Evolutionary conservation across 1,140 invertebrate species (phyloP).

Genomic region (Ctenoplectra terminalis): DNA sequence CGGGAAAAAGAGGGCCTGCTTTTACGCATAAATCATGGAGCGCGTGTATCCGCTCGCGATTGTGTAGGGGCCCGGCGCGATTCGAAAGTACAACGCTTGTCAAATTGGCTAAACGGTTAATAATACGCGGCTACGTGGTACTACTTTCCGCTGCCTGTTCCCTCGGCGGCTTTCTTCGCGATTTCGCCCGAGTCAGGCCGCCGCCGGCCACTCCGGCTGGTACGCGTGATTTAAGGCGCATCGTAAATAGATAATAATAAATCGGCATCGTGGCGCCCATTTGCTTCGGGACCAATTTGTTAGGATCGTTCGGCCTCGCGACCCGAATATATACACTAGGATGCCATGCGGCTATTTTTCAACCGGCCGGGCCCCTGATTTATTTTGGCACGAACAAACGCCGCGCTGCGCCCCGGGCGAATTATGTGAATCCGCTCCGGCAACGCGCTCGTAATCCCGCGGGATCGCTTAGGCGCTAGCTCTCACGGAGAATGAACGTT

Average conservation of each 20-base stretch:
- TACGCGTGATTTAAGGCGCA: slow-evolving; percentile 67
- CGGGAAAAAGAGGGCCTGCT: slow-evolving; percentile 1
- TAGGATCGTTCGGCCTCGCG: slow-evolving; percentile 68
- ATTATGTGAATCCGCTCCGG: slow-evolving; percentile 55
- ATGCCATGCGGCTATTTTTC: slow-evolving; percentile 67
- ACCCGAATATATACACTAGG: slow-evolving; percentile 71
- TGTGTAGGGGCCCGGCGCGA: slow-evolving; percentile 3
- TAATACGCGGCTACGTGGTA: slow-evolving; percentile 46
- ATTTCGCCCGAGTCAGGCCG: slow-evolving; percentile 57
- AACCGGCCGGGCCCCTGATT: slow-evolving; percentile 57
- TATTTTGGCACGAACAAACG: slow-evolving; percentile 65
- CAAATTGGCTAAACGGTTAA: slow-evolving; percentile 62
- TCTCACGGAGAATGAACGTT: slow-evolving; percentile 2
- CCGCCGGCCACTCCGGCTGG: slow-evolving; percentile 46
- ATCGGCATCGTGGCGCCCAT: slow-evolving; percentile 70
- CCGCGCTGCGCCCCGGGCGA: slow-evolving; percentile 38
- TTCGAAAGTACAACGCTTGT: slow-evolving; percentile 55
- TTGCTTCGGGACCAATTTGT: slow-evolving; percentile 74
- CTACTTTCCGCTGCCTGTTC: slow-evolving; percentile 52
- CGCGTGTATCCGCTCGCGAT: slow-evolving; percentile 34
- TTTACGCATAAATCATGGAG: slow-evolving; percentile 20
- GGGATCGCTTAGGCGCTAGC: not conserved
- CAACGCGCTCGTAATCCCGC: slow-evolving; percentile 27
- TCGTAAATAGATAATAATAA: slow-evolving; percentile 75
- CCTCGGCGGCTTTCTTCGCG: slow-evolving; percentile 57